Conservation (phyloP, 2,797 vertebrate species). For the Sebastes diploproa region DNA sequence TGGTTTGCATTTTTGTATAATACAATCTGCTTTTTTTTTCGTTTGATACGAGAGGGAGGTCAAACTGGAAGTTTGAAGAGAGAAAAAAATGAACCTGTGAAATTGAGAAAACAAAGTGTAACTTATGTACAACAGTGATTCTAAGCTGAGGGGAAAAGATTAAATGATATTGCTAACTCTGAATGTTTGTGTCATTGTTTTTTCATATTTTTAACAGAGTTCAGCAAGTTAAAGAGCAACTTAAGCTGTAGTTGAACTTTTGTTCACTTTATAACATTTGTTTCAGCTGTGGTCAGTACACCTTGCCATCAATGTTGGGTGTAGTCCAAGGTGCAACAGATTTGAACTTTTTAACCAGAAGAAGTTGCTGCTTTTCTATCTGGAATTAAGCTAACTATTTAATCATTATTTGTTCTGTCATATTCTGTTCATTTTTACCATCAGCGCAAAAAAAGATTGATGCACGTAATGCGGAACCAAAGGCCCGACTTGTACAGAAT, state of each 20-base stretch:
- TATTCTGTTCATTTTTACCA: too few relatives aligned
- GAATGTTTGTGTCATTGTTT: constrained; percentile 49
- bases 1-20: constrained; percentile 92
- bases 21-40: constrained; percentile 87
- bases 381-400: too few relatives aligned
- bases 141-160: constrained; percentile 84
- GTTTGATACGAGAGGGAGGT: constrained; percentile 84
- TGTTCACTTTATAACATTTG: background rate
- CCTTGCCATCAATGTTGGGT: too few relatives aligned
- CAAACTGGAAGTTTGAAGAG: constrained; percentile 85
- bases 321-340: too few relatives aligned
- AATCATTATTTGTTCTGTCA: too few relatives aligned
- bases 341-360: too few relatives aligned
- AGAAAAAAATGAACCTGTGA: constrained; percentile 83
- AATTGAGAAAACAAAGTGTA: constrained; percentile 85
- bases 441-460: too few relatives aligned
- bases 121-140: constrained; percentile 88
- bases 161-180: constrained; percentile 87
- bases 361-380: too few relatives aligned
- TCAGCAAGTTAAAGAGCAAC: background rate
- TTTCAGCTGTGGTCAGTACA: too few relatives aligned
- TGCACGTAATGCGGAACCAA: too few relatives aligned
- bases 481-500: too few relatives aligned
- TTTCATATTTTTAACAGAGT: constrained; percentile 6
- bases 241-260: background rate